phyloP scores from a whole-genome alignment of 2,113 vertebrate genomes.

The Microcebus griseorufus region DNA sequence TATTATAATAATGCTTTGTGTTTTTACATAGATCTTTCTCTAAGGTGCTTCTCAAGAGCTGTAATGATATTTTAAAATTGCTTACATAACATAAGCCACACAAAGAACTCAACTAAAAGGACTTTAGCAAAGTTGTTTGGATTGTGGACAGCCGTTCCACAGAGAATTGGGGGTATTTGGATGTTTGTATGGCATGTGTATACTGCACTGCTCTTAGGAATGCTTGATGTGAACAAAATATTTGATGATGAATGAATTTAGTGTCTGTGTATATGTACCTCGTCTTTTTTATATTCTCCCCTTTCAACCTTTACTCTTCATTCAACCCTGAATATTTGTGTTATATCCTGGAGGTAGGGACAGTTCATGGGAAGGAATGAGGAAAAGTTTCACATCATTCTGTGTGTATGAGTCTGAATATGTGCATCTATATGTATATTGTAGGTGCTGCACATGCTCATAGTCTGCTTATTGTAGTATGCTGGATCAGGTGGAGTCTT shows the following conservation, averaged over 20 bases:
- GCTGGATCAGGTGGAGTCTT: not conserved
- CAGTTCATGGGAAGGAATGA: not conserved
- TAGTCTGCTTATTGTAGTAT: not conserved
- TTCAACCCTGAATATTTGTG: not conserved
- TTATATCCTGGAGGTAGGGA: not conserved
- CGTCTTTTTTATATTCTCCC: not conserved
- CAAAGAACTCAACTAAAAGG: not conserved
- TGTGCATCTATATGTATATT: not conserved
- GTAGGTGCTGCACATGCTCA: not conserved
- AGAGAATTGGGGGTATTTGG: not conserved
- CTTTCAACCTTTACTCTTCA: not conserved
- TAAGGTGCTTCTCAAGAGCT: constrained; percentile 4
- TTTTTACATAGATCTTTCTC: constrained; percentile 38
- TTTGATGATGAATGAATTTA: constrained; percentile 26
- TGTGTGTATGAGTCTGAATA: not conserved
- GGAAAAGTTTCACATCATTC: not conserved
- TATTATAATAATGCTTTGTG: not conserved
- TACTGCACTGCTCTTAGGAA: not conserved
- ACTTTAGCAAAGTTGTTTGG: constrained; percentile 2
- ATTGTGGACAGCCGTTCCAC: not conserved
- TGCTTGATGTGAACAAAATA: constrained; percentile 9
- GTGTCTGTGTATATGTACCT: not conserved
- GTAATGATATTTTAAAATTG: constrained; percentile 45
- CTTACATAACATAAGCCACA: constrained; percentile 8
- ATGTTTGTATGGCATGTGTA: not conserved